Base-by-base conservation (phyloP, 2,888 invertebrate species). In the Euzetes globulus region DNA sequence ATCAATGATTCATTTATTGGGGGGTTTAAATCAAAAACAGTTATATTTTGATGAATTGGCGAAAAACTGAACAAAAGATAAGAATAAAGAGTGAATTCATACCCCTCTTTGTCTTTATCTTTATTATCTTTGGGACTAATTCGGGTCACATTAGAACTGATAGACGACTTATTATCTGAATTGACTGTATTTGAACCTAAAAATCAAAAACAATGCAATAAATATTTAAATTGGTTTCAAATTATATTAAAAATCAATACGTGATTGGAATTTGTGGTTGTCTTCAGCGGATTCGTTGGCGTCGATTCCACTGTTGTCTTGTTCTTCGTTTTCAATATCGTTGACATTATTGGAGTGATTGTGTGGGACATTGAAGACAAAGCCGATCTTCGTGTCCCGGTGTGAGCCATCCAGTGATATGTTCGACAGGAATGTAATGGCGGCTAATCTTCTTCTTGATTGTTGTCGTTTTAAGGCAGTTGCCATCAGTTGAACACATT, bases 331-430 rank as follows among this genome's bases (percentile, higher is more conserved):
- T 50, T 72, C 55, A 15, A 15, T 7, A 29, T 25, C 52, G 47
- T 50, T 70, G 7, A 1, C 9, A 22, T 70, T 47, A 22, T n/a
- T 33, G 27, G 17, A 15, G 19, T 27, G 25, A 60, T 29, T 27
- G 5, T 33, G 22, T 9, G 27, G n/a, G 3, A 74, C 52, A 75
- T 75, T 75, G 60, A 75, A 68, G 25, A 75, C 55, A 6, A 72
- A 29, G 15, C 85, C 86, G 77, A 85, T 82, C 72, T 87, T 87
- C 74, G 87, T 86, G 77, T 83, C 83, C 25, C 80, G 88, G 83
- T 91, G 89, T 80, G 90, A 90, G 79, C 95, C 95, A 86, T 95
- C 94, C 78, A 96, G 86, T 77, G 95, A 94, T 82, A 97, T 96
- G 85, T 95, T 96, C 73, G 94, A 90, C 80, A 97, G 87, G 86